A percentile compares a stretch with the other conserved stretches of the same genome.
Conservation (phyloP, 1,140 invertebrate genomes). For the Megalopta genalis region DNA sequence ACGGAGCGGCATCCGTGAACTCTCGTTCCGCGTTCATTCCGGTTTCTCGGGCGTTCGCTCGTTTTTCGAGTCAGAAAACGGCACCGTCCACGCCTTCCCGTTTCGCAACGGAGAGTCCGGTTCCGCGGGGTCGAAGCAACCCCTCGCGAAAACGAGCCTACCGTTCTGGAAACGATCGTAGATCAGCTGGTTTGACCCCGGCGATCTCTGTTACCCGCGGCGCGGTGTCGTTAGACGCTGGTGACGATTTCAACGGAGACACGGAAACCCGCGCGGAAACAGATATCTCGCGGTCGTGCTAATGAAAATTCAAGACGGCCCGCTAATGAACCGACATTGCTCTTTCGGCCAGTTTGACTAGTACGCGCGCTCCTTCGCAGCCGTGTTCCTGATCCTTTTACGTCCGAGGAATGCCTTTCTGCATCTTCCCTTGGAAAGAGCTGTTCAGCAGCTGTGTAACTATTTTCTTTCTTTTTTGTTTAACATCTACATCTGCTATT, state of each 20-base stretch:
- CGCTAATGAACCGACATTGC: neutral
- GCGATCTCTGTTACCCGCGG: neutral
- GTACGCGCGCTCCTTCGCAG: no score
- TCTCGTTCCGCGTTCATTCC: neutral
- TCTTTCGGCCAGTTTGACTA: neutral
- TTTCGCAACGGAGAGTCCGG: neutral
- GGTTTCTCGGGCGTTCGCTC: neutral
- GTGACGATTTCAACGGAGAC: neutral
- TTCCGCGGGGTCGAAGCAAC: neutral
- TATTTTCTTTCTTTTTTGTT: no score
- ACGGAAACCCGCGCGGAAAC: neutral
- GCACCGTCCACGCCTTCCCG: neutral
- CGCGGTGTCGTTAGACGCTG: neutral
- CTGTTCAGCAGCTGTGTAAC: no score
- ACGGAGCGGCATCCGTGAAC: neutral
- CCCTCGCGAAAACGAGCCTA: neutral
- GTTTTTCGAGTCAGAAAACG: neutral
- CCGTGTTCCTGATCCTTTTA: no score
- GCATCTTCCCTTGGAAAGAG: no score
- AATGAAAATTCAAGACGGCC: constrained; percentile 1
- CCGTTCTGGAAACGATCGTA: neutral
- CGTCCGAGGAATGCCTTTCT: no score
- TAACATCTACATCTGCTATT: no score
- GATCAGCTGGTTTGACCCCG: neutral
- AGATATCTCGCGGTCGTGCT: constrained; percentile 1